Evolutionary conservation across 2,797 vertebrate species (phyloP), one percentile per base, ranked within the genome.

Genomic region (Hypotaenidia philippensis): DNA sequence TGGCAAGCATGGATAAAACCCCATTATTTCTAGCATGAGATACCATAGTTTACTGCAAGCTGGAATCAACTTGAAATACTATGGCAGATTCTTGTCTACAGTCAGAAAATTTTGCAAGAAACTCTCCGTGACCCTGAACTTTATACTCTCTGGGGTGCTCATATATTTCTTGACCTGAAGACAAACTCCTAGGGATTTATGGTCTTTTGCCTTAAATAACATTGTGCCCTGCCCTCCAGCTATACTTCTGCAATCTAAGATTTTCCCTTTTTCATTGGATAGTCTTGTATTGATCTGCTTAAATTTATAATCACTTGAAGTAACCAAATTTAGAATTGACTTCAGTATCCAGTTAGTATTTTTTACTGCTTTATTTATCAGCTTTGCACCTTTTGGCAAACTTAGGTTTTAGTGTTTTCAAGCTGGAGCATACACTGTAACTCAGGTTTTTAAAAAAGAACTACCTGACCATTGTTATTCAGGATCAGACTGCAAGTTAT

Each of bases 111-210:
- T 88, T 85, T 93, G 69, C 82, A 84, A 68, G 64, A 88, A 86
- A 89, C 69, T 90, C 79, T 90, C 77, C 71, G 60, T 96, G 91
- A 86, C 85, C 95, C 89, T 69, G 77, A 89, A 94, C 90, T 93
- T 96, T 85, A 49, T 68, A 45, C 55, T 70, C 86, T 80, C 96
- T 77, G 15, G 25, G 26, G 81, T 3, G 10, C 32, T 83, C 18
- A 5, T 85, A 85, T 72, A 85, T 97, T 86, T 89, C 85, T 1
- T 1, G 32, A 94, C 79, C 45, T 93, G 38, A 89, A 96, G 91
- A 94, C 91, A 86, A 72, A 50, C 38, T 90, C 91, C 74, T 63
- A 8, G 71, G 93, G 95, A 97, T 64, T 89, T 96, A 96, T 90
- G 81, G 75, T 77, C 78, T 70, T 72, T 64, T 56, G 47, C 93